Evolutionary conservation across 2,888 invertebrate species (phyloP), one percentile per base, ranked within the genome.

Genomic region (Habroteleia sp.): DNA sequence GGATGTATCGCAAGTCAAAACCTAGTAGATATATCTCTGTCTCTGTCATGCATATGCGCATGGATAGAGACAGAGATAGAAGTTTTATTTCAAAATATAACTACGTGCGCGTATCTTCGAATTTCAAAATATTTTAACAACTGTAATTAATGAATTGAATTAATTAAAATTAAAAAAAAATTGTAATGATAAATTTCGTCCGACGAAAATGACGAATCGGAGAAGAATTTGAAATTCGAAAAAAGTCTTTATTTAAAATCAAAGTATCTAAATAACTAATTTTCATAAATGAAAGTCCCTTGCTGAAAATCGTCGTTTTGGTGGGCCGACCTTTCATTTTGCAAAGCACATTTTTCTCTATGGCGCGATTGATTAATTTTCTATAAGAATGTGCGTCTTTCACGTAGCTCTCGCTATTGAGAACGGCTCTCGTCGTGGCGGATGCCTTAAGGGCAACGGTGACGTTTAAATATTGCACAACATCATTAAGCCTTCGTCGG

Each of bases 391-490:
- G 44, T 58, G 17, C 52, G 68, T 68, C 62, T 68, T 68, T 62
- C 74, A 56, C 48, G 56, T 50, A 29, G 62, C 48, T 41, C 56
- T 48, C 46, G 37, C 58, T 60, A 65, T 60, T 50, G 65, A 65
- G 48, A 33, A 20, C 63, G 52, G 17, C 44, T 58, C 60, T 52
- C 44, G 46, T 46, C 39, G 69, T 39, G 46, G 50, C 58, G 62
- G 60, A 68, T 68, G 63, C 69, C 69, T 66, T 56, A 37, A 73
- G 69, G 73, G 74, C 74, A 73, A 23, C 69, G 46, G 60, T 73
- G 77, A 75, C 74, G 74, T 77, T 82, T 84, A 80, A 82, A 83
- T 83, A 83, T 81, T 83, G 81, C 81, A 83, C 79, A 78, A 82
- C 80, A 83, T 84, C 83, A 83, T 84, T 83, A 84, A 81, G 76